A percentile compares a stretch with the other conserved stretches of the same genome.
Conservation (phyloP, 2,888 invertebrate genomes). For the Cartodere bifasciata region DNA sequence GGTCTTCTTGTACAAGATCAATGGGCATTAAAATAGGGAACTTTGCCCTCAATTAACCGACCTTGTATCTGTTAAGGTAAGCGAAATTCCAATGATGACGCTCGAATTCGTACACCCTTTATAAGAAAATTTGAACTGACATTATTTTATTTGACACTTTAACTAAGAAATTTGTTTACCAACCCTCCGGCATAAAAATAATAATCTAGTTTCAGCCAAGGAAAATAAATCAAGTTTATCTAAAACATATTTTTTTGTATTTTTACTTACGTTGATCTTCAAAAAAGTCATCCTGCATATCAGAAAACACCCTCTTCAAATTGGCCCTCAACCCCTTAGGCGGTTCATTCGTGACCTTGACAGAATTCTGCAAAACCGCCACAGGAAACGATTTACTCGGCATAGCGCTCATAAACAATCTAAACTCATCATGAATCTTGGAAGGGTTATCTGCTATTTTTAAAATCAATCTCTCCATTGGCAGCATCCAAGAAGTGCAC, state of each 20-base stretch:
- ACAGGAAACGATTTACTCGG: slow-evolving; percentile 79
- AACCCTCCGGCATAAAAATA: too few relatives aligned
- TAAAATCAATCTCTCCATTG: slow-evolving; percentile 66
- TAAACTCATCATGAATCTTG: slow-evolving; percentile 56
- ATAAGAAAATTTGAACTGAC: too few relatives aligned
- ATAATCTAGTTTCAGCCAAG: too few relatives aligned
- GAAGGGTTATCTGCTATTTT: slow-evolving; percentile 54
- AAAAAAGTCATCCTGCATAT: slow-evolving; percentile 67
- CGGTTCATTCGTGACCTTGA: slow-evolving; percentile 90
- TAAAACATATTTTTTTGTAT: slow-evolving; percentile 4
- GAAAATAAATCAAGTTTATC: too few relatives aligned
- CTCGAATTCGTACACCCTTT: too few relatives aligned
- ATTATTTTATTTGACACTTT: too few relatives aligned
- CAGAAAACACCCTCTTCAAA: slow-evolving; percentile 67
- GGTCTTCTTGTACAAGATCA: too few relatives aligned
- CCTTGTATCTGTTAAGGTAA: too few relatives aligned
- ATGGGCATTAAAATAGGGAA: too few relatives aligned
- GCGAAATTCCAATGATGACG: too few relatives aligned
- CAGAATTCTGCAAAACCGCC: slow-evolving; percentile 73
- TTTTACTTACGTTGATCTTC: slow-evolving; percentile 57
- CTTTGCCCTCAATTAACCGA: too few relatives aligned
- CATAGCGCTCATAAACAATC: slow-evolving; percentile 82
- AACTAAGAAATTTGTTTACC: too few relatives aligned
- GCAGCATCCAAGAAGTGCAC: slow-evolving; percentile 86
- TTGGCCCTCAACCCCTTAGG: slow-evolving; percentile 86